A percentile compares a stretch with the other conserved stretches of the same genome.
phyloP scores from a whole-genome alignment of 2,113 vertebrate genomes.

The Oreochromis aureus region DNA sequence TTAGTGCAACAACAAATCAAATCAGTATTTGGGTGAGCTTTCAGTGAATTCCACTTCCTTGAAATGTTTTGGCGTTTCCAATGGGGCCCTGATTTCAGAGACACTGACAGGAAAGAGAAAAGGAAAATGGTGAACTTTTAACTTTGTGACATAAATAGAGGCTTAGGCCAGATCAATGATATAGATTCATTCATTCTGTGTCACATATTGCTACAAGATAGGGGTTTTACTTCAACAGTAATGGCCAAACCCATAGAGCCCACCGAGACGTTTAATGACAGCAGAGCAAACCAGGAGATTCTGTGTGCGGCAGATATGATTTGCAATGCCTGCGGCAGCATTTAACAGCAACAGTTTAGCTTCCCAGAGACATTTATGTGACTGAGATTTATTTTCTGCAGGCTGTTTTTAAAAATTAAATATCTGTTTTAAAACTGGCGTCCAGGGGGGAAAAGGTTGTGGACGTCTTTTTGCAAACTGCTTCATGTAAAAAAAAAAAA shows the following conservation, averaged over 20 bases:
- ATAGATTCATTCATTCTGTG: not conserved
- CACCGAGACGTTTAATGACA: not conserved
- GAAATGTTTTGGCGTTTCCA: not conserved
- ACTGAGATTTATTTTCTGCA: not conserved
- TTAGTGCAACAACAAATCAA: not conserved
- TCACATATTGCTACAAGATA: not conserved
- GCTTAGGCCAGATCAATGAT: not conserved
- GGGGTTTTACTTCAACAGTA: not conserved
- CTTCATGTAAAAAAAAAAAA: not conserved
- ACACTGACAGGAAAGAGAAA: not conserved
- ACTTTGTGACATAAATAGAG: not conserved
- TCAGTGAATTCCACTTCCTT: not conserved
- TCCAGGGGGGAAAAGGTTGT: not conserved
- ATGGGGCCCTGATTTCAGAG: not conserved
- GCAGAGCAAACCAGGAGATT: not conserved
- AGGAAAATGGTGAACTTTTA: not conserved
- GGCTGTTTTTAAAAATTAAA: not conserved
- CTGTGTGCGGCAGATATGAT: not conserved
- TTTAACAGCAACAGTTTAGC: not conserved
- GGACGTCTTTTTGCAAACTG: not conserved
- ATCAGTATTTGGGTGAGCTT: not conserved
- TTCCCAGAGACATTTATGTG: not conserved
- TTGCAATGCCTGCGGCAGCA: constrained; percentile 1
- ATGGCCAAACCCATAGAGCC: not conserved
- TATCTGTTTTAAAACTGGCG: not conserved